Evolutionary conservation across 1,140 invertebrate genomes (phyloP).

Genomic region (Drosophila bocqueti): DNA sequence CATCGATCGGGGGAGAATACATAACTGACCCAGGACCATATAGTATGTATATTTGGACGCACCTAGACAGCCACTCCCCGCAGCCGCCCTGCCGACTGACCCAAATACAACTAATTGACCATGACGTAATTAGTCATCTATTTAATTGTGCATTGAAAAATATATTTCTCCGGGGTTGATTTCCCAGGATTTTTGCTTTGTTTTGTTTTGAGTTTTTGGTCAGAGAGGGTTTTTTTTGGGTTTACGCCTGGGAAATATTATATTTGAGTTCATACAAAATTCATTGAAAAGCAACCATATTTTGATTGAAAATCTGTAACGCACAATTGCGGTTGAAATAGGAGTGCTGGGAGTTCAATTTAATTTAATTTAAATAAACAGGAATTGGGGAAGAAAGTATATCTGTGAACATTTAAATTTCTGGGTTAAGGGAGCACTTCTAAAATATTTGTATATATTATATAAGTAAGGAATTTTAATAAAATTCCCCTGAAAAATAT

Average conservation of each 20-base stretch:
- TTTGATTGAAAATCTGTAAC: slow-evolving; percentile 25
- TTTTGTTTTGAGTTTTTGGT: slow-evolving; percentile 41
- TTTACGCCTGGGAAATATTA: slow-evolving; percentile 48
- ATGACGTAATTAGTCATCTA: slow-evolving; percentile 79
- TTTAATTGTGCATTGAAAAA: slow-evolving; percentile 59
- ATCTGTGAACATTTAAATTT: no score
- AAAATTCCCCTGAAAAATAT: background rate
- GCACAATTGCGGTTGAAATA: background rate
- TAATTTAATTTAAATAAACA: background rate
- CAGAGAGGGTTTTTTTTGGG: slow-evolving; percentile 17
- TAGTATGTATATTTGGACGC: slow-evolving; percentile 28
- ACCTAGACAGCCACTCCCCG: slow-evolving; percentile 36
- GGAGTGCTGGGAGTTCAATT: background rate
- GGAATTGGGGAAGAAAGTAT: background rate
- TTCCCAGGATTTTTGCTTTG: slow-evolving; percentile 31
- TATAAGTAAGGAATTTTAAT: background rate
- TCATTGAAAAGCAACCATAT: slow-evolving; percentile 53
- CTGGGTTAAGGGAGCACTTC: no score
- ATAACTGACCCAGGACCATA: slow-evolving; percentile 42
- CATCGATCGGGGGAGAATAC: slow-evolving; percentile 55
- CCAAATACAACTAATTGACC: slow-evolving; percentile 75
- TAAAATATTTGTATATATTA: background rate
- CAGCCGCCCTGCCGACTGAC: slow-evolving; percentile 41
- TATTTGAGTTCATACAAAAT: slow-evolving; percentile 34
- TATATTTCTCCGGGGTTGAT: slow-evolving; percentile 52